phyloP scores from a whole-genome alignment of 2,888 invertebrate species.

The Papilio demoleus region DNA sequence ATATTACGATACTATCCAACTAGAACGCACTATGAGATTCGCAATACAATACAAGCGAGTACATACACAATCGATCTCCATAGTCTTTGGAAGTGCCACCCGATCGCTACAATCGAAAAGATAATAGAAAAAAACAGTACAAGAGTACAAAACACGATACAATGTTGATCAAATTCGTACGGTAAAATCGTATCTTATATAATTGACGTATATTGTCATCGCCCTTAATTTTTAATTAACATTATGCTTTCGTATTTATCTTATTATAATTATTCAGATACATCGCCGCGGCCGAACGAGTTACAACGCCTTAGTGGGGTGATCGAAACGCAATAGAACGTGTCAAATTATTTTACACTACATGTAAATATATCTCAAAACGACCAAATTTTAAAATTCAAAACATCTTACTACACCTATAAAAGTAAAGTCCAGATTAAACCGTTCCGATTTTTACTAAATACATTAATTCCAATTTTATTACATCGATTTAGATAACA shows the following conservation, averaged over 20 bases:
- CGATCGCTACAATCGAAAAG: constrained; percentile 10
- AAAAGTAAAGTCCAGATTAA: constrained; percentile 30
- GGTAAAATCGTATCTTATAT: constrained; percentile 64
- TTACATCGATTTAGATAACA: constrained; percentile 25
- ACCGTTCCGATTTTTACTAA: constrained; percentile 10
- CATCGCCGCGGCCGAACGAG: constrained; percentile 65
- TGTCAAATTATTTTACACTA: constrained; percentile 58
- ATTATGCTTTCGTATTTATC: constrained; percentile 55
- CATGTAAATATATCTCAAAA: constrained; percentile 40
- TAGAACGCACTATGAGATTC: constrained; percentile 71
- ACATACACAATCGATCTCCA: constrained; percentile 25
- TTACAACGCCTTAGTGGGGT: constrained; percentile 63
- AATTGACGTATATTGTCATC: constrained; percentile 78
- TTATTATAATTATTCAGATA: constrained; percentile 53
- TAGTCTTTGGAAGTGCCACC: constrained; percentile 35
- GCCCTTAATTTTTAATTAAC: constrained; percentile 58
- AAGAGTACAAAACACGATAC: constrained; percentile 14
- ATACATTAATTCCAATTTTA: constrained; percentile 21
- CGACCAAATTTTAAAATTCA: constrained; percentile 32
- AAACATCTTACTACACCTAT: constrained; percentile 33
- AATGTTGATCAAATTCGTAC: constrained; percentile 31
- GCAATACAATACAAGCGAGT: constrained; percentile 52
- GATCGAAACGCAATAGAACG: constrained; percentile 67
- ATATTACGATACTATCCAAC: constrained; percentile 44
- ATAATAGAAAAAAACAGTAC: constrained; percentile 22